A percentile compares a stretch with the other conserved stretches of the same genome.
Evolutionary conservation across 2,113 vertebrate genomes (phyloP).

Genomic region (Alligator sinensis): DNA sequence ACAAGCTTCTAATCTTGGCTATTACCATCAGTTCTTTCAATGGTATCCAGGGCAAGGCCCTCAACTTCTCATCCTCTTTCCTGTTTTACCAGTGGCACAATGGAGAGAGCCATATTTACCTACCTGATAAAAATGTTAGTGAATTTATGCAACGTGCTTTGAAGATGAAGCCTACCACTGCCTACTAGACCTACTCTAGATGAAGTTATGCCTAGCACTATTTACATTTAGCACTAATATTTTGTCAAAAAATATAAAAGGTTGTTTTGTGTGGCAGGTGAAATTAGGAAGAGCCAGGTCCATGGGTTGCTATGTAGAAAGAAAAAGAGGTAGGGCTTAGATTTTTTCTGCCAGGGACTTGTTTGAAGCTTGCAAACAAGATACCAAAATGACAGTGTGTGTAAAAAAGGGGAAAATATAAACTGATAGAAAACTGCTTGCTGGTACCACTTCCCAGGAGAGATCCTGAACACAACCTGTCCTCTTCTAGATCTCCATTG

Average conservation of each 20-base stretch:
- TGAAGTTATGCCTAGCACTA: too few relatives aligned
- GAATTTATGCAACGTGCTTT: neutral
- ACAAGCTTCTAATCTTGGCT: neutral
- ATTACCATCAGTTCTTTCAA: neutral
- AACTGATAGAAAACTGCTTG: neutral
- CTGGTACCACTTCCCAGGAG: neutral
- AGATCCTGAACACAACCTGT: neutral
- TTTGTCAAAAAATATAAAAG: neutral
- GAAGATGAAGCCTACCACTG: neutral
- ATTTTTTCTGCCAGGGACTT: neutral
- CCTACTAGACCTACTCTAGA: neutral
- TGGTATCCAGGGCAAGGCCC: neutral
- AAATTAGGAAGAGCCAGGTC: neutral
- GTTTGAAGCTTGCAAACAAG: neutral
- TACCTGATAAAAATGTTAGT: neutral
- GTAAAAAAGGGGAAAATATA: neutral
- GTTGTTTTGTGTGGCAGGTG: neutral
- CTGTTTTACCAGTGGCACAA: neutral
- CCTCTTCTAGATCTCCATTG: neutral
- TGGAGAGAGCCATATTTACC: neutral
- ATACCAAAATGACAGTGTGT: neutral
- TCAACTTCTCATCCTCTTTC: neutral
- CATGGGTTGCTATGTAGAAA: neutral
- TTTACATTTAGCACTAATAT: neutral
- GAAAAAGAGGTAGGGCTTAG: neutral